These are phyloP conservation scores for Crotalus tigris DNA, from an alignment of 2,113 vertebrate species.

Conservation along the genomic window DNA sequence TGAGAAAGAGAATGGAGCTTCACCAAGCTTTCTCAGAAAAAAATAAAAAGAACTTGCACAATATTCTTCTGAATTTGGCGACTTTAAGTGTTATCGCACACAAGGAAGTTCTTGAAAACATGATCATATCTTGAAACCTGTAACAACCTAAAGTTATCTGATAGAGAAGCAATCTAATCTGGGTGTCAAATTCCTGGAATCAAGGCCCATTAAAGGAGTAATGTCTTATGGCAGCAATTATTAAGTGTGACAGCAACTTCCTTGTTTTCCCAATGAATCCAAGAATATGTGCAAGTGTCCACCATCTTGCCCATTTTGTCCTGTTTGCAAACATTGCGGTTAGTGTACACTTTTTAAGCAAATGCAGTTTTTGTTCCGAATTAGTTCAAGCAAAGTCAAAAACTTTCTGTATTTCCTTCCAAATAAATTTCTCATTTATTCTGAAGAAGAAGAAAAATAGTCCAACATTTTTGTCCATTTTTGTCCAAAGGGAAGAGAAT, in stretches of 20 bases:
- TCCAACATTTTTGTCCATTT: not conserved
- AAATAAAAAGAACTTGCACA: not conserved
- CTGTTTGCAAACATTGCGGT: accelerated
- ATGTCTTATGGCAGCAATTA: not conserved
- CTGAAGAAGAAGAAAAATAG: too few relatives aligned
- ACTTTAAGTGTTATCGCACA: not conserved
- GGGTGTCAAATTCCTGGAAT: not conserved
- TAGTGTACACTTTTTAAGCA: too few relatives aligned
- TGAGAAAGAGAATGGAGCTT: not conserved
- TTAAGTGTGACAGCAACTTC: not conserved
- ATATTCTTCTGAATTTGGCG: not conserved
- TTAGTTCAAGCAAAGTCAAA: too few relatives aligned
- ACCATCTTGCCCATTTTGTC: not conserved
- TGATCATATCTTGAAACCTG: not conserved
- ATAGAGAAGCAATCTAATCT: not conserved
- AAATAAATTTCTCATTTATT: too few relatives aligned
- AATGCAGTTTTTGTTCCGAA: too few relatives aligned
- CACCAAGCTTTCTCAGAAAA: not conserved
- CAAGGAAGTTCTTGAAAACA: not conserved
- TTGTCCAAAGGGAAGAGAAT: not conserved
- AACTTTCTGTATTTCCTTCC: too few relatives aligned
- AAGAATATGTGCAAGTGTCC: not conserved
- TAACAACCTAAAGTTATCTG: not conserved
- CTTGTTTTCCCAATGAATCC: not conserved
- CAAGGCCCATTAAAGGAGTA: not conserved